phyloP scores from a whole-genome alignment of 2,888 invertebrate species.

The Dendrolimus pini region DNA sequence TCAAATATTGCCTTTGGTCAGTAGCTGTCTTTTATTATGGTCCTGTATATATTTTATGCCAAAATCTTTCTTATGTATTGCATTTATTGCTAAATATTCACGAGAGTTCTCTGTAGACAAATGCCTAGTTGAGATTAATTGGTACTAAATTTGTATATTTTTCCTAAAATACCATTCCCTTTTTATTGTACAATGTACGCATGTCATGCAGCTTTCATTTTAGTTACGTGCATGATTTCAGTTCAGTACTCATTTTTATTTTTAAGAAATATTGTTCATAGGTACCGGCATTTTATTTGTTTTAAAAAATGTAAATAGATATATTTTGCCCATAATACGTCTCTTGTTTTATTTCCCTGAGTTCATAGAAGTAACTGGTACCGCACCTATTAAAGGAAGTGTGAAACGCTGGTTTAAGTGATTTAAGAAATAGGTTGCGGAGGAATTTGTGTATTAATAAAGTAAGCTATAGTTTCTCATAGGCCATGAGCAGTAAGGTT shows the following conservation, averaged over 20 bases:
- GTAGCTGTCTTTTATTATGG: background rate
- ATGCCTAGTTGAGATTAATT: background rate
- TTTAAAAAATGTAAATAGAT: slow-evolving; percentile 71
- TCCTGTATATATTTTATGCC: background rate
- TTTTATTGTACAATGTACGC: slow-evolving; percentile 40
- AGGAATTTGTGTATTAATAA: too few relatives aligned
- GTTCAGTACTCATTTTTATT: slow-evolving; percentile 60
- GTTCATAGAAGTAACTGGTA: too few relatives aligned
- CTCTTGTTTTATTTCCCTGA: slow-evolving; percentile 24
- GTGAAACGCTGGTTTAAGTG: too few relatives aligned
- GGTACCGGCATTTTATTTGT: slow-evolving; percentile 63
- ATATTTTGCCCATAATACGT: slow-evolving; percentile 72
- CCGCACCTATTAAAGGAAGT: too few relatives aligned
- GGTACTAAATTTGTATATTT: slow-evolving; percentile 8
- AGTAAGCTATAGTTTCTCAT: too few relatives aligned
- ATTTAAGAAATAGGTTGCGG: too few relatives aligned
- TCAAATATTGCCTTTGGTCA: too few relatives aligned
- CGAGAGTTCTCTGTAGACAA: background rate
- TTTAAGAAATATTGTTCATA: slow-evolving; percentile 68
- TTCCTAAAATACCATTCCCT: slow-evolving; percentile 37
- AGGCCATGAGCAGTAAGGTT: too few relatives aligned
- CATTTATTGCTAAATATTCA: background rate
- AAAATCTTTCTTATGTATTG: background rate
- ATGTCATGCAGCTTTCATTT: slow-evolving; percentile 28
- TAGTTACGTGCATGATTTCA: slow-evolving; percentile 40